Evolutionary conservation across 2,888 invertebrate genomes (phyloP).

Genomic region (Bhutanitis thaidina): DNA sequence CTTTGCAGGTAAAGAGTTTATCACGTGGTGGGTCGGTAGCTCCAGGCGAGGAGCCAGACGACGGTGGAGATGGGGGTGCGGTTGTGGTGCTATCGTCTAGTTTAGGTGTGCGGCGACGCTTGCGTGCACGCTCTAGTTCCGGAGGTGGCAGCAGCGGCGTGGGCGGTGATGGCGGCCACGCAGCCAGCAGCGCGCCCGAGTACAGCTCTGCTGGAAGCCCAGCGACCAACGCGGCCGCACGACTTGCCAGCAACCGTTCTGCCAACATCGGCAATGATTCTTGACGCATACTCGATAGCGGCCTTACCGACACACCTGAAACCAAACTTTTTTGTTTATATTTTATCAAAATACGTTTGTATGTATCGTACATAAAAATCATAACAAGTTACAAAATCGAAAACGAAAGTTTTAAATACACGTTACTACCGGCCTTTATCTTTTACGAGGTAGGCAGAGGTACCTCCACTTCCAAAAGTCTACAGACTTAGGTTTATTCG

Average conservation of each 20-base stretch:
- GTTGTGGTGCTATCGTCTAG: constrained; percentile 56
- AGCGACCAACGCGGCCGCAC: constrained; percentile 72
- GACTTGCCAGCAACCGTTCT: constrained; percentile 77
- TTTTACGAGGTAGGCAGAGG: too few species aligned
- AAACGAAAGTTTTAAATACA: too few species aligned
- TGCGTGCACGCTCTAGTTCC: constrained; percentile 64
- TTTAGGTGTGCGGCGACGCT: constrained; percentile 71
- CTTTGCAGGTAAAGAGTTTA: constrained; percentile 92
- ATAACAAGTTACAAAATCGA: too few species aligned
- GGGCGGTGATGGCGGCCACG: constrained; percentile 78
- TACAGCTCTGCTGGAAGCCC: constrained; percentile 82
- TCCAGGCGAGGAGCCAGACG: constrained; percentile 75
- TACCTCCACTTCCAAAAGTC: too few species aligned
- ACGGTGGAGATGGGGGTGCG: constrained; percentile 60
- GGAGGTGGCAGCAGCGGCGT: constrained; percentile 76
- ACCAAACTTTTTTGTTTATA: constrained; percentile 23
- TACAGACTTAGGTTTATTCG: too few species aligned
- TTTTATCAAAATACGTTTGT: background rate
- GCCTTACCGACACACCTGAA: constrained; percentile 73
- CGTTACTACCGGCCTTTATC: too few species aligned
- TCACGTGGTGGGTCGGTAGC: constrained; percentile 81
- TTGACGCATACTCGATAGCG: constrained; percentile 72
- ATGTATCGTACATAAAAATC: too few species aligned
- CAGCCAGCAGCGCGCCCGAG: constrained; percentile 81
- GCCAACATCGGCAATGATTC: constrained; percentile 72